A percentile compares a stretch with the other conserved stretches of the same genome.
Evolutionary conservation across 2,797 vertebrate genomes (phyloP).

Genomic region (Manis javanica): DNA sequence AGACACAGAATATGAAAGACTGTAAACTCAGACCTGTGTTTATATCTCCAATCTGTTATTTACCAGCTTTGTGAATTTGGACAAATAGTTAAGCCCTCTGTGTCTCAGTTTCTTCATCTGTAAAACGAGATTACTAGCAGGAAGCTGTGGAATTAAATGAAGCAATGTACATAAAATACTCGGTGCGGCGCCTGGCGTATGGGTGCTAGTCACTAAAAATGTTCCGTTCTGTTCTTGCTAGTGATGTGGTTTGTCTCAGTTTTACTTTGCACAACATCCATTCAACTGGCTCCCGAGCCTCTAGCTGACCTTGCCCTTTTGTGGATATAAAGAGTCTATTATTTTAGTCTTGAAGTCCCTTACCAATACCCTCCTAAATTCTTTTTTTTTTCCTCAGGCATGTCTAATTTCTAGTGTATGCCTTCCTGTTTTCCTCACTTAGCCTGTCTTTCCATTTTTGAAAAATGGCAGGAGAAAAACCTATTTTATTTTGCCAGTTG

Average conservation of each 20-base stretch:
- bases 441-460: conserved; percentile 80
- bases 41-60: neutral
- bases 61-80: neutral
- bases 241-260: neutral
- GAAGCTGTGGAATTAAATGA: neutral
- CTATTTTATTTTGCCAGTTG: conserved; percentile 80
- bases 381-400: conserved; percentile 51
- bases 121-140: neutral
- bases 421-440: conserved; percentile 78
- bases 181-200: neutral
- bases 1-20: neutral
- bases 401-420: conserved; percentile 82
- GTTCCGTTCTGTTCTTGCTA: neutral
- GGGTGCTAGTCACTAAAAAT: neutral
- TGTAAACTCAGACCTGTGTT: neutral
- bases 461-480: conserved; percentile 79
- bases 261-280: neutral
- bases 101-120: neutral
- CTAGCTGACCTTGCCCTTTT: conserved; percentile 67
- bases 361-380: conserved; percentile 73
- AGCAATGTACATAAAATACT: neutral
- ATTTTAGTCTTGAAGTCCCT: conserved; percentile 71
- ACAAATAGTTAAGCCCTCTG: neutral
- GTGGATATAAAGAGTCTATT: conserved; percentile 77
- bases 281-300: neutral